phyloP scores from a whole-genome alignment of 1,140 invertebrate species.

The Globodera ellingtonae region DNA sequence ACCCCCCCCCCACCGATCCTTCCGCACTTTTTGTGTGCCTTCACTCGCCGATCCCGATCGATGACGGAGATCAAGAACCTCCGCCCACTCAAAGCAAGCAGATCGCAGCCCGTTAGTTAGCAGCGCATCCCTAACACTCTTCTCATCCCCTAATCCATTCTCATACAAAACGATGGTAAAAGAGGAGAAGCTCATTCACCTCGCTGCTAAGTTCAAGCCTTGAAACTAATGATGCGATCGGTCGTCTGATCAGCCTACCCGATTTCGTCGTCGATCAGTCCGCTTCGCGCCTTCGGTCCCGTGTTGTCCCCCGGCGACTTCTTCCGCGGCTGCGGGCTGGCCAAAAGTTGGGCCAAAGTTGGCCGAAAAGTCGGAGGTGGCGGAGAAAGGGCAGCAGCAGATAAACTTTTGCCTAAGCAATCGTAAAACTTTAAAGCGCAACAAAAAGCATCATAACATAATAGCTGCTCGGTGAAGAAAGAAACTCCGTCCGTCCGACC shows the following conservation, averaged over 20 bases:
- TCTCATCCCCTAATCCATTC: background rate
- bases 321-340: constrained; percentile 3
- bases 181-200: no score
- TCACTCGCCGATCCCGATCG: background rate
- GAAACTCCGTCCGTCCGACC: no score
- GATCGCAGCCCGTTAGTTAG: background rate
- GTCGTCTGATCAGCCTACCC: background rate
- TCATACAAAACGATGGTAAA: background rate
- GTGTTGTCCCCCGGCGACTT: background rate
- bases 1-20: background rate
- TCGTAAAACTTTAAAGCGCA: background rate
- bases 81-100: no score
- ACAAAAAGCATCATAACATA: background rate
- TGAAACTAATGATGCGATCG: background rate
- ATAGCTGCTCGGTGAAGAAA: background rate
- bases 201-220: no score
- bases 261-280: constrained; percentile 19
- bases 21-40: constrained; percentile 2
- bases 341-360: constrained; percentile 8
- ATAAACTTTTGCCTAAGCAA: background rate
- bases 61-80: background rate
- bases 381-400: background rate
- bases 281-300: background rate
- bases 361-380: background rate
- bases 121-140: background rate